Conservation (phyloP, 2,888 invertebrate species). For the Acleris sparsana region DNA sequence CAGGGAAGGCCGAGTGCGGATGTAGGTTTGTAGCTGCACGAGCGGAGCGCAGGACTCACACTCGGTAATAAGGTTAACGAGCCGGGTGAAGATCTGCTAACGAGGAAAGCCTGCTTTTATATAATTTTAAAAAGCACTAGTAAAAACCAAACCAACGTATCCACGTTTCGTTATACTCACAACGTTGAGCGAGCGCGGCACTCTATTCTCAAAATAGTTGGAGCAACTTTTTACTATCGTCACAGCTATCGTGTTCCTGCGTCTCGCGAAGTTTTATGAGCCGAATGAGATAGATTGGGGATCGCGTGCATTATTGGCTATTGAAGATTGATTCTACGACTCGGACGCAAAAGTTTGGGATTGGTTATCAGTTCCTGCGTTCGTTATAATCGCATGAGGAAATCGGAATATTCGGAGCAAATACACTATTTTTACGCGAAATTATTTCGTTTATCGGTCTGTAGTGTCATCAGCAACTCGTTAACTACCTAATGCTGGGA, state of each 20-base stretch:
- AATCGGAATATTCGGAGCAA: neutral
- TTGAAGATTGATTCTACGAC: conserved; percentile 62
- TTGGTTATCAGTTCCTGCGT: conserved; percentile 29
- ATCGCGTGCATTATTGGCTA: conserved; percentile 72
- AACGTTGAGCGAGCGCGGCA: conserved; percentile 6
- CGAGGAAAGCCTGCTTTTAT: conserved; percentile 62
- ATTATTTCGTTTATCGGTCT: no score
- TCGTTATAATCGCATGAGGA: conserved; percentile 16
- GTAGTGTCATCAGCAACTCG: no score
- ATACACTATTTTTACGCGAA: no score
- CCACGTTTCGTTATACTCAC: conserved; percentile 4
- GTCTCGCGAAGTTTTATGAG: conserved; percentile 71
- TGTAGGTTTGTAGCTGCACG: conserved; percentile 34
- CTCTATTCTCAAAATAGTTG: conserved; percentile 60
- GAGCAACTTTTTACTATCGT: conserved; percentile 61
- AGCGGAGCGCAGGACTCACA: conserved; percentile 49
- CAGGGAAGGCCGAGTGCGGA: conserved; percentile 18
- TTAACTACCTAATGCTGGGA: no score
- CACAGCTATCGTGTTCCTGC: conserved; percentile 57
- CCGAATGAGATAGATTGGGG: conserved; percentile 71
- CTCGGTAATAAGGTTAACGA: conserved; percentile 75
- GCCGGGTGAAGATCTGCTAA: conserved; percentile 63
- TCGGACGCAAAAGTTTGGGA: conserved; percentile 34
- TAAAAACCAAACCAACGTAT: conserved; percentile 7
- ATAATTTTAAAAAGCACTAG: conserved; percentile 53